These are phyloP conservation scores for Protomyctophum bolini DNA, from an alignment of 2,113 vertebrate species.

Conservation along the genomic window DNA sequence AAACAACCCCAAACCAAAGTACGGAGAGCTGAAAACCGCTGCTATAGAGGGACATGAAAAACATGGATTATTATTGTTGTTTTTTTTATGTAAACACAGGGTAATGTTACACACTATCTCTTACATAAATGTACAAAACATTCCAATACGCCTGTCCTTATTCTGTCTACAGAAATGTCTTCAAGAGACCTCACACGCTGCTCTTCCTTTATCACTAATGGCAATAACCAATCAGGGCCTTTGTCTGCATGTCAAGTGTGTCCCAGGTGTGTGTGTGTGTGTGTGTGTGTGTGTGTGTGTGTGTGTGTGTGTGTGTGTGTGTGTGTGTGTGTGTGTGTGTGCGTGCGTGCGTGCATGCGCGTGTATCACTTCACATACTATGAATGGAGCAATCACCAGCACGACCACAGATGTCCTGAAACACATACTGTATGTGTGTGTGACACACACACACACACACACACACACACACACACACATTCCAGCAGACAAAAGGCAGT, in stretches of 20 bases:
- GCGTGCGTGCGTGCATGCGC: not conserved
- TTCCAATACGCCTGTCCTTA: too few relatives aligned
- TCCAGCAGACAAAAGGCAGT: too few relatives aligned
- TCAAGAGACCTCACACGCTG: too few relatives aligned
- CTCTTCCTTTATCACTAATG: not conserved
- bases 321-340: not conserved
- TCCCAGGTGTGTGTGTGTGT: slow-evolving; percentile 12
- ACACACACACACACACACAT: not conserved
- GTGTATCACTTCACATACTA: not conserved
- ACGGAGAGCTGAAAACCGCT: too few relatives aligned
- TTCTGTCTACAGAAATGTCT: not conserved
- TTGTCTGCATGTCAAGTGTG: slow-evolving; percentile 46
- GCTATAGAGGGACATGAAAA: too few relatives aligned
- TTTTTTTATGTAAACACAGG: too few relatives aligned
- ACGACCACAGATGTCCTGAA: not conserved
- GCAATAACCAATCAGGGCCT: slow-evolving; percentile 39
- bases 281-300: not conserved
- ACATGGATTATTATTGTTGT: too few relatives aligned
- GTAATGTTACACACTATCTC: too few relatives aligned
- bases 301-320: not conserved
- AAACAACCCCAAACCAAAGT: too few relatives aligned
- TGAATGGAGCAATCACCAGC: not conserved
- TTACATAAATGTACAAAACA: too few relatives aligned
- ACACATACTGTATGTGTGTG: not conserved
- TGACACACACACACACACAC: not conserved